Evolutionary conservation across 2,888 invertebrate genomes (phyloP).

Genomic region (Archaeoteleia sp.): DNA sequence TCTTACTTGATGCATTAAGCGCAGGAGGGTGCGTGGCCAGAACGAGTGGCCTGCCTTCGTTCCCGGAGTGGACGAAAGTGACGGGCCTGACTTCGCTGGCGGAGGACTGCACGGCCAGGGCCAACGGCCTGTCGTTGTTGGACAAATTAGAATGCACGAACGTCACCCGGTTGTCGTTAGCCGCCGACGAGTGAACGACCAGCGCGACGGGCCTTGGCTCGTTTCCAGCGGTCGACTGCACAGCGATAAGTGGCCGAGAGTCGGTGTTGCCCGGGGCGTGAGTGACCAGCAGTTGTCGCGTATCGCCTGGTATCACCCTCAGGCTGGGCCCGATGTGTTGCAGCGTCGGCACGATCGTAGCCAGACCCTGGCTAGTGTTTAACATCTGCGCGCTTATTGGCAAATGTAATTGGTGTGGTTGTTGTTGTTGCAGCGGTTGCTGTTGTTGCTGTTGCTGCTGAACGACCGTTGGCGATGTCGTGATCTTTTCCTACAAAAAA

Average conservation of each 20-base stretch:
- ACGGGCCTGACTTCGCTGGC: conserved; percentile 70
- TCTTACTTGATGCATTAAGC: conserved; percentile 70
- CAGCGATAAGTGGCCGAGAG: conserved; percentile 68
- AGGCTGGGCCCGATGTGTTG: conserved; percentile 71
- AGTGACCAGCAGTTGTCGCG: conserved; percentile 70
- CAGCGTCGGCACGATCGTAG: conserved; percentile 72
- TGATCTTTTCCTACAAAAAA: conserved; percentile 49
- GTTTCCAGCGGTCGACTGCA: conserved; percentile 69
- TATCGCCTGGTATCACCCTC: conserved; percentile 71
- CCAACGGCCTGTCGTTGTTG: conserved; percentile 71
- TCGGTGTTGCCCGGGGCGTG: conserved; percentile 68
- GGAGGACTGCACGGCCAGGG: conserved; percentile 72
- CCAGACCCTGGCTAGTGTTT: conserved; percentile 70
- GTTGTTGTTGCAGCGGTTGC: conserved; percentile 41
- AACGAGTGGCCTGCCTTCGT: conserved; percentile 69
- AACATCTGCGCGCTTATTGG: conserved; percentile 72
- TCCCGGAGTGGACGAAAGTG: conserved; percentile 71
- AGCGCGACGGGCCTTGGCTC: conserved; percentile 72
- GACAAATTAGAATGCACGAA: conserved; percentile 72
- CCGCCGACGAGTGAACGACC: conserved; percentile 71
- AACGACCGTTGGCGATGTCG: conserved; percentile 63
- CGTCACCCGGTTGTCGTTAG: conserved; percentile 72
- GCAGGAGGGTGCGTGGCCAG: conserved; percentile 70
- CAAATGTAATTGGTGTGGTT: conserved; percentile 69
- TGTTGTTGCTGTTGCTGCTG: conserved; percentile 45